These are phyloP conservation scores for Hydrotaea diabolus DNA, from an alignment of 2,888 invertebrate genomes.

Conservation along the genomic window DNA sequence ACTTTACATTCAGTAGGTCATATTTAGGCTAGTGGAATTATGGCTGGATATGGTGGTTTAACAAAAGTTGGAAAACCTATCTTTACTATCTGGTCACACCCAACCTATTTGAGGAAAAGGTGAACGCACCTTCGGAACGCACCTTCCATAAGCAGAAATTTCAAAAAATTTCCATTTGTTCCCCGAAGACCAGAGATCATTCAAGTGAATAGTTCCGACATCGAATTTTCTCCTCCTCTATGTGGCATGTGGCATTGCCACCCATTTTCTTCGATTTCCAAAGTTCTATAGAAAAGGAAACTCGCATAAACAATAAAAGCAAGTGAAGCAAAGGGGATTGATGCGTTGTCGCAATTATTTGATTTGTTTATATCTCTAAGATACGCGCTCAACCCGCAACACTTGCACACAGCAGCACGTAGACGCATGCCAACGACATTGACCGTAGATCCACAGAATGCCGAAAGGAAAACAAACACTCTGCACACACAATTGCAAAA, in stretches of 20 bases:
- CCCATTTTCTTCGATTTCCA: not conserved
- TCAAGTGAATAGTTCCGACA: too few relatives aligned
- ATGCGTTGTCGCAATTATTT: conserved; percentile 58
- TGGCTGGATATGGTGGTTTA: too few relatives aligned
- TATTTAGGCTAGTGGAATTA: too few relatives aligned
- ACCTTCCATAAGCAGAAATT: too few relatives aligned
- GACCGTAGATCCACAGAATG: not conserved
- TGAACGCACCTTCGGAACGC: too few relatives aligned
- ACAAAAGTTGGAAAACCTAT: too few relatives aligned
- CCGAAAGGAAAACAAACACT: not conserved
- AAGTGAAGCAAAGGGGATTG: conserved; percentile 29
- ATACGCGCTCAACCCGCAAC: not conserved
- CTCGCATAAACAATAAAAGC: not conserved
- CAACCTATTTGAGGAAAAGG: too few relatives aligned
- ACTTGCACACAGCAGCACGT: not conserved
- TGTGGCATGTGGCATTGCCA: not conserved
- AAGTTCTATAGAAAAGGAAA: not conserved
- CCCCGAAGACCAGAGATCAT: too few relatives aligned
- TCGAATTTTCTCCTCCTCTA: too few relatives aligned
- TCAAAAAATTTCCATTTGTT: too few relatives aligned
- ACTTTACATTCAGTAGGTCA: too few relatives aligned
- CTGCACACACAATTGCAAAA: not conserved
- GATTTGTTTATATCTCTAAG: conserved; percentile 51
- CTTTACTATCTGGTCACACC: too few relatives aligned
- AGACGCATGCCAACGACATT: not conserved